Evolutionary conservation across 1,140 invertebrate genomes (phyloP).

Genomic region (Ceratosolen solmsi): DNA sequence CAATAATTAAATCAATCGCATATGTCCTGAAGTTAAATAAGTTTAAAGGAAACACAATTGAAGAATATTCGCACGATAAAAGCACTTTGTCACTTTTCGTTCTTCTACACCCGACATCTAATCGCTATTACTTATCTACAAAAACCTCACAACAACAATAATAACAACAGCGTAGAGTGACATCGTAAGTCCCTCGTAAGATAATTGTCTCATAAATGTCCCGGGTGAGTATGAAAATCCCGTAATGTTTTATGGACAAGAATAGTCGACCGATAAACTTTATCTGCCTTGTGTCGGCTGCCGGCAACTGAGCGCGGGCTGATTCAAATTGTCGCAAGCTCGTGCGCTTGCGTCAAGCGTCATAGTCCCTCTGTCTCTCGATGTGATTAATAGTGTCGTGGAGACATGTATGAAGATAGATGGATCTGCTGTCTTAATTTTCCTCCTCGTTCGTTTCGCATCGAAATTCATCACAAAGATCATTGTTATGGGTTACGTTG

Average conservation of each 20-base stretch:
- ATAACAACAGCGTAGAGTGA: background rate
- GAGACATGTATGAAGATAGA: too few relatives aligned
- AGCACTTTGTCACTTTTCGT: background rate
- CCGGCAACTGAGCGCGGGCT: background rate
- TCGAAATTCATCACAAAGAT: too few relatives aligned
- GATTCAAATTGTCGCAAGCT: background rate
- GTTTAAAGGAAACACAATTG: too few relatives aligned
- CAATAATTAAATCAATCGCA: too few relatives aligned
- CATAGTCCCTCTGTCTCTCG: too few relatives aligned
- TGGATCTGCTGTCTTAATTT: too few relatives aligned
- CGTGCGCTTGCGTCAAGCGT: background rate
- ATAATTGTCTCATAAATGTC: background rate
- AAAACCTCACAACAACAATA: background rate
- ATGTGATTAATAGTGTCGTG: too few relatives aligned
- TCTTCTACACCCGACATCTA: background rate
- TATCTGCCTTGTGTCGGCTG: background rate
- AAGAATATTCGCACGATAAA: too few relatives aligned
- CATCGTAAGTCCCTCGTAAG: background rate
- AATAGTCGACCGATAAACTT: background rate
- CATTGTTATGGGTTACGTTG: too few relatives aligned
- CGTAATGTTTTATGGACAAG: background rate
- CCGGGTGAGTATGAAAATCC: background rate
- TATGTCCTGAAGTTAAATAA: too few relatives aligned
- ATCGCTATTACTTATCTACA: conserved; percentile 5
- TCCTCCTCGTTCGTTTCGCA: too few relatives aligned